Evolutionary conservation across 2,113 vertebrate genomes (phyloP), one percentile per base, ranked within the genome.

Genomic region (Aspiorhynchus laticeps): DNA sequence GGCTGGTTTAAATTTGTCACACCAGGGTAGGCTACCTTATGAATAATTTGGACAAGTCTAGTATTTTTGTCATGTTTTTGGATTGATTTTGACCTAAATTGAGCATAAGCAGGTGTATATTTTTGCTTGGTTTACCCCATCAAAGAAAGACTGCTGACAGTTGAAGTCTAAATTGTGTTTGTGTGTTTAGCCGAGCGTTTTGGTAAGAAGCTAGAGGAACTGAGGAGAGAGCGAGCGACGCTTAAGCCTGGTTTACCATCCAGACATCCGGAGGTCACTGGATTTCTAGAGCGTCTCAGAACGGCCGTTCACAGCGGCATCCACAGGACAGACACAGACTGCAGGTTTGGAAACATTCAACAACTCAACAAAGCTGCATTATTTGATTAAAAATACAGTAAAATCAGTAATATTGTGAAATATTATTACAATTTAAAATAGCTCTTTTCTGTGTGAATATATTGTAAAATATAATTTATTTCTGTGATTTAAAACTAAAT

Each of bases 201-300:
- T 88, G 95, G 93, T 83, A 89, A 89, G 76, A 96, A 96, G 90
- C 86, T 98, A 85, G 96, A 97, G 89, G 96, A 97, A 84, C 91
- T 98, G 91, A 93, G 94, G 79, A 93, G 90, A 36, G 96, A 97
- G 91, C 92, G 91, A 84, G 91, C 88, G 1, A 74, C 90, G 31
- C 93, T 97, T 51, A 93, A 93, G 86, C 94, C 96, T 90, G 95
- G 92, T 74, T 95, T 98, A 84, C 97, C 97, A 65, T 99, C 97
- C 79, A 94, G 90, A 51, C 96, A 96, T 89, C 97, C 96, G 0
- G 93, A 92, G 2, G 91, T 98, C 79, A 89, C 91, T 33, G 88
- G 89, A 65, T 95, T 97, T 89, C 94, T 99, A 61, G 87, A 95
- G 73, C 91, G 91, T 24, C 93, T 98, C 38, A 31, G 88, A 36